Evolutionary conservation across 1,140 invertebrate species (phyloP).

Genomic region (Scaptodrosophila lebanonensis): DNA sequence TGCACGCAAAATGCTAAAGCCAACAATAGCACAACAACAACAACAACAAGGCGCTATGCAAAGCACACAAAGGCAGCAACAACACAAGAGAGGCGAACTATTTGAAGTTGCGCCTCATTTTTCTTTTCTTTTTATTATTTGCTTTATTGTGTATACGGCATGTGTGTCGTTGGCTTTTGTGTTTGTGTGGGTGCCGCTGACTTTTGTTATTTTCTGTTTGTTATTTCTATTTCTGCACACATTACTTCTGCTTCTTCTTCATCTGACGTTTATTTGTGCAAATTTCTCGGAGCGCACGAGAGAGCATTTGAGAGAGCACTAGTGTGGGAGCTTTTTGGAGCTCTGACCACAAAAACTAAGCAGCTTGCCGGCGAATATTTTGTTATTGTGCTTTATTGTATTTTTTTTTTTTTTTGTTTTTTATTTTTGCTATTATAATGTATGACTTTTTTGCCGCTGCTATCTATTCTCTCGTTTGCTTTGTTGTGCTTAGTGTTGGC

Average conservation of each 20-base stretch:
- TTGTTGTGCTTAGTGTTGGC: constrained; percentile 59
- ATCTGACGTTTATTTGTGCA: constrained; percentile 39
- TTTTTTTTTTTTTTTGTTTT: constrained; percentile 1
- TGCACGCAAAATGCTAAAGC: constrained; percentile 25
- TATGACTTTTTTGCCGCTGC: neutral
- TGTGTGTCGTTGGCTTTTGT: constrained; percentile 17
- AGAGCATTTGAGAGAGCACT: constrained; percentile 4
- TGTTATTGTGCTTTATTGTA: constrained; percentile 8
- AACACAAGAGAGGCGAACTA: constrained; percentile 21
- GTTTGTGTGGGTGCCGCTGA: constrained; percentile 11
- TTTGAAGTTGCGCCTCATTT: constrained; percentile 35
- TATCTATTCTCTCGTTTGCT: constrained; percentile 20
- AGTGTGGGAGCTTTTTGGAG: constrained; percentile 23
- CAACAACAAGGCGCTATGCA: constrained; percentile 2
- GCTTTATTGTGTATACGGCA: constrained; percentile 20
- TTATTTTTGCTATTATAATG: neutral
- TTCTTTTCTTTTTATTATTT: constrained; percentile 59
- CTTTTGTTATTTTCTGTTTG: constrained; percentile 36
- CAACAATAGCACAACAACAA: constrained; percentile 23
- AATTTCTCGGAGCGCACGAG: constrained; percentile 24
- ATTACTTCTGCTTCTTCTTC: constrained; percentile 32
- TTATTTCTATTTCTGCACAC: neutral
- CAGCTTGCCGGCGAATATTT: constrained; percentile 56
- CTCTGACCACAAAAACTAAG: constrained; percentile 60
- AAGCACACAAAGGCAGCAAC: neutral